Evolutionary conservation across 2,797 vertebrate genomes (phyloP), one percentile per base, ranked within the genome.

Genomic region (Scleropages formosus): DNA sequence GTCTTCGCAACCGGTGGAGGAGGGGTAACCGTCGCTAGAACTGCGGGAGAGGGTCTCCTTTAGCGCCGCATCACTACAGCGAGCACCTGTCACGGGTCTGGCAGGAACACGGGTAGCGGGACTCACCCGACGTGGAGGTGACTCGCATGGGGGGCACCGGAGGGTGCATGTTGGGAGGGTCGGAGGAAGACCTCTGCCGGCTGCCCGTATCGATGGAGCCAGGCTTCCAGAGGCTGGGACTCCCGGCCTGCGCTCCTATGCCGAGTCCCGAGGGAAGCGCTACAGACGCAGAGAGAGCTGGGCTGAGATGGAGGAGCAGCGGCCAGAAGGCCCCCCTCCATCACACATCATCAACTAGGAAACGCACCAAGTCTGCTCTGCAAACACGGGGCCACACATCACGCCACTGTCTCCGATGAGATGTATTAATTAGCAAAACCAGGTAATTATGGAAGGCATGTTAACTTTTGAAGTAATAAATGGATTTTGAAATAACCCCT

Each of bases 111-210:
- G 22, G 60, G 1, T 1, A 18, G 16, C 0, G 27, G 72, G 51
- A 90, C 90, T 85, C 93, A 98, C 97, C 95, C 92, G 86, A 89
- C 2, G 94, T 93, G 80, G 96, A 99, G 78, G 95, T 96, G 88
- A 97, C 93, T 76, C 98, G 95, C 80, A 92, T 74, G 0, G 92
- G 93, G 4, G 93, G 93, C 69, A 95, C 91, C 74, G 97, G 97
- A 46, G 97, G 95, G 85, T 98, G 98, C 92, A 96, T 95, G 92
- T 97, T 95, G 87, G 97, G 98, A 80, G 96, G 97, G 91, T 99
- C 98, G 58, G 98, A 98, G 82, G 96, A 98, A 46, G 98, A 98
- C 84, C 98, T 92, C 89, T 98, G 97, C 85, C 98, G 90, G 84
- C 95, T 92, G 78, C 88, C 90, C 88, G 94, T 90, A 88, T 96